Base-by-base conservation (phyloP, 2,797 vertebrate genomes). In the Phoebastria nigripes region DNA sequence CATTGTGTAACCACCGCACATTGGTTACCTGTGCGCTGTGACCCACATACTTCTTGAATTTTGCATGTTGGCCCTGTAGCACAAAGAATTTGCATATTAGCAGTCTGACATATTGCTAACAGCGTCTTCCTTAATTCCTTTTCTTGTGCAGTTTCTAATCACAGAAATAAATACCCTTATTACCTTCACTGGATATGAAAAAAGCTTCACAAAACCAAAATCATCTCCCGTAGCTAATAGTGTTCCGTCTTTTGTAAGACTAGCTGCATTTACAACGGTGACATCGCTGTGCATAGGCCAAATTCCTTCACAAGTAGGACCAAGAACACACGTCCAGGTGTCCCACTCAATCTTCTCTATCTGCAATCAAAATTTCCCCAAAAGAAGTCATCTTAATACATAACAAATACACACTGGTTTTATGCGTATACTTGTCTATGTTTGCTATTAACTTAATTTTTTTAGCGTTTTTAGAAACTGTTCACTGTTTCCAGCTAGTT, bases 191-290 rank as follows among this genome's bases (percentile, higher is more conserved):
- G 99, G 99, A 90, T 99, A 99, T 47, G 98, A 98, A 93, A 99
- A 99, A n/a, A 99, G 98, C 92, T 99, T 99, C 59, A 99, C 98
- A 85, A 99, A 99, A 46, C 99, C 99, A 5, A 99, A 99, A 83
- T 99, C 99, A 25, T 99, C 99, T 66, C 99, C 99, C 0, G 99
- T 99, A 67, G 99, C 99, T 52, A 99, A 96, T 5, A 99, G 98
- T 16, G 98, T 98, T 20, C 93, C 79, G n/a, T 99, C 99, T 98
- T 98, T 99, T 54, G 98, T 99, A 77, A 99, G 99, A 29, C 98
- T 98, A 46, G 99, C 98, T 2, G 99, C 97, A 2, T 99, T 99
- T 8, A 99, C 98, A 3, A 98, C 98, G 0, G 98, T 98, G 86
- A 98, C 98, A 3, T 99, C 98, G 12, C 99, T 99, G 92, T 99